Evolutionary conservation across 2,113 vertebrate genomes (phyloP).

Genomic region (Euleptes europaea): DNA sequence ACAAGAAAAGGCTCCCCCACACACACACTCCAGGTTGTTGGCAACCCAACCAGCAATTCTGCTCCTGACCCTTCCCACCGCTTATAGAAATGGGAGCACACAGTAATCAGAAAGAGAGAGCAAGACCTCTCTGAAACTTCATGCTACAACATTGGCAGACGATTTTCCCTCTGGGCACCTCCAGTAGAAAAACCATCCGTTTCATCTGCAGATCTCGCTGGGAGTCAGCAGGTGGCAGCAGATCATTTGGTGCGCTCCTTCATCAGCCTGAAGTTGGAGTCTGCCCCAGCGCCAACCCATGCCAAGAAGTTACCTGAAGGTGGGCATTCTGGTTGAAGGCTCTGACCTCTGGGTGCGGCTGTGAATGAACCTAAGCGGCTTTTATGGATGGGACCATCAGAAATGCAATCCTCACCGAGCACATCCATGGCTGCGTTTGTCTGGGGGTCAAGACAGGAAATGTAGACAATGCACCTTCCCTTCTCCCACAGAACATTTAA

Average conservation of each 20-base stretch:
- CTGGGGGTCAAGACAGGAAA: constrained; percentile 30
- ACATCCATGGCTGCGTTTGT: constrained; percentile 9
- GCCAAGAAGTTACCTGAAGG: constrained; percentile 8
- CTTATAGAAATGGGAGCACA: too few relatives aligned
- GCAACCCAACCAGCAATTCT: too few relatives aligned
- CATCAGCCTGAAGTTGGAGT: constrained; percentile 25
- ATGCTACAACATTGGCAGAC: constrained; percentile 27
- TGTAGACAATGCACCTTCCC: constrained; percentile 2
- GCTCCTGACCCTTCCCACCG: too few relatives aligned
- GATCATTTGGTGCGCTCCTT: constrained; percentile 54
- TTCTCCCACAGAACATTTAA: constrained; percentile 9
- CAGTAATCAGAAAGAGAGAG: too few relatives aligned
- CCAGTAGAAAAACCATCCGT: constrained; percentile 44
- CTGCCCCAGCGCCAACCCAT: neutral
- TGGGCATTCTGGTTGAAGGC: constrained; percentile 33
- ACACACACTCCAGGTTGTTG: too few relatives aligned
- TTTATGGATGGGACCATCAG: constrained; percentile 24
- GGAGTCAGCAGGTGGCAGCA: constrained; percentile 73
- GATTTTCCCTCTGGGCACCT: constrained; percentile 46
- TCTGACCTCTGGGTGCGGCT: constrained; percentile 29
- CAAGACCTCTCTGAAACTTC: neutral
- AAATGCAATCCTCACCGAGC: constrained; percentile 28
- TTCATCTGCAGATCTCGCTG: constrained; percentile 67
- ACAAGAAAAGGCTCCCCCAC: too few relatives aligned
- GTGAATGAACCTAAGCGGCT: neutral